Conservation (phyloP, 2,113 vertebrate genomes). For the Ariopsis seemanni region DNA sequence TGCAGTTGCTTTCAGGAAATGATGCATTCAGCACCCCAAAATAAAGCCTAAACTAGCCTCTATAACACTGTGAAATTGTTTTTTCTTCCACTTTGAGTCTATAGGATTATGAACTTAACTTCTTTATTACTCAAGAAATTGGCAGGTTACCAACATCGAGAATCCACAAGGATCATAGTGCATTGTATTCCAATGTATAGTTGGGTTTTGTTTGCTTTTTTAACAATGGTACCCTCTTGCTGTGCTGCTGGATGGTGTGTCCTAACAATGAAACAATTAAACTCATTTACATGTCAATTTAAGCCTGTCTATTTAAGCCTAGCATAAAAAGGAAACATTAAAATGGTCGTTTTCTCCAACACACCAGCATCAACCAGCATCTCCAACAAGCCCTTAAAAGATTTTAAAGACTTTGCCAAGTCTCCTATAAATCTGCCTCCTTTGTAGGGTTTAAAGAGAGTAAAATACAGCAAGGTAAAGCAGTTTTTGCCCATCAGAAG, state of each 20-base stretch:
- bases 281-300: conserved; percentile 5
- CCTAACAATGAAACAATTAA: conserved; percentile 22
- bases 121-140: conserved; percentile 25
- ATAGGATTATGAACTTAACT: conserved; percentile 29
- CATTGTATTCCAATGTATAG: not conserved
- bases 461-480: conserved; percentile 25
- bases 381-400: not conserved
- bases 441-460: not conserved
- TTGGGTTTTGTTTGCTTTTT: too few relatives aligned
- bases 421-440: conserved; percentile 6
- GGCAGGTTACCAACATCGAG: conserved; percentile 9
- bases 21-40: conserved; percentile 57
- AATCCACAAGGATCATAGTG: not conserved
- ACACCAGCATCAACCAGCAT: not conserved
- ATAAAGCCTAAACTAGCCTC: conserved; percentile 42
- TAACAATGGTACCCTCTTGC: not conserved
- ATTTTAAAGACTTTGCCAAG: not conserved
- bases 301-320: not conserved
- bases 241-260: not conserved
- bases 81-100: conserved; percentile 13
- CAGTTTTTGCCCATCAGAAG: not conserved
- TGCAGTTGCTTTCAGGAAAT: conserved; percentile 47
- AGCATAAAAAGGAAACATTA: not conserved
- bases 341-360: not conserved
- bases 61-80: conserved; percentile 34